Evolutionary conservation across 2,888 invertebrate genomes (phyloP).

Genomic region (Lepas anatifera): DNA sequence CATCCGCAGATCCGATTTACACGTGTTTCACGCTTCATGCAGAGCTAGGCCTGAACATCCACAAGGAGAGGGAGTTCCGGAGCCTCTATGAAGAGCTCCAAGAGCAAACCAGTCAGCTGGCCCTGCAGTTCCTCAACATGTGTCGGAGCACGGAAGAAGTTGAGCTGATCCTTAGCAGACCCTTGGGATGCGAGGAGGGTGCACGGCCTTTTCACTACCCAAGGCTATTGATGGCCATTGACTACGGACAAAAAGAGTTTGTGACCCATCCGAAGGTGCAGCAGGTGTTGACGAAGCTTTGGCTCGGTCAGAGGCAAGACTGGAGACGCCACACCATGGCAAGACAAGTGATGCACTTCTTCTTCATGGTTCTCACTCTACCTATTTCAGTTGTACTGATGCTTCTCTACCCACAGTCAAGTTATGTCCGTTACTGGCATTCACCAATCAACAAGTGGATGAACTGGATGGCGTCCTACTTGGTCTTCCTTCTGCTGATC

Average conservation of each 20-base stretch:
- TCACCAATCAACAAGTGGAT: constrained; percentile 56
- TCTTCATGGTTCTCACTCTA: neutral
- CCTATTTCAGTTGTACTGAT: neutral
- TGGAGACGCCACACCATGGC: neutral
- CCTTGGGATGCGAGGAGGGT: neutral
- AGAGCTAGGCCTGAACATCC: neutral
- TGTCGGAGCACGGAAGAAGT: constrained; percentile 5
- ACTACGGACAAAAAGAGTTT: constrained; percentile 56
- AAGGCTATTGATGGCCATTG: constrained; percentile 33
- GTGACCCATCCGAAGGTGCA: constrained; percentile 64
- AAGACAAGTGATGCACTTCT: neutral
- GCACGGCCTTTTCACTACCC: neutral
- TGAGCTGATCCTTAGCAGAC: neutral
- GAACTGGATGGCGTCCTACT: constrained; percentile 50
- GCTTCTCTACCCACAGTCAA: neutral
- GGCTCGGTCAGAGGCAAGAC: constrained; percentile 1
- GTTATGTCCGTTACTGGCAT: constrained; percentile 2
- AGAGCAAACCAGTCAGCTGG: neutral
- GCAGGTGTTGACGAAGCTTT: constrained; percentile 36
- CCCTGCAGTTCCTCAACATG: neutral
- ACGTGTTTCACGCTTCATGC: neutral
- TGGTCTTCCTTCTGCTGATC: constrained; percentile 50
- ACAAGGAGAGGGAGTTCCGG: constrained; percentile 4
- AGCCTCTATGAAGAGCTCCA: neutral
- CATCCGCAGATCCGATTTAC: neutral